phyloP scores from a whole-genome alignment of 2,888 invertebrate genomes.

The Eupithecia abbreviata region DNA sequence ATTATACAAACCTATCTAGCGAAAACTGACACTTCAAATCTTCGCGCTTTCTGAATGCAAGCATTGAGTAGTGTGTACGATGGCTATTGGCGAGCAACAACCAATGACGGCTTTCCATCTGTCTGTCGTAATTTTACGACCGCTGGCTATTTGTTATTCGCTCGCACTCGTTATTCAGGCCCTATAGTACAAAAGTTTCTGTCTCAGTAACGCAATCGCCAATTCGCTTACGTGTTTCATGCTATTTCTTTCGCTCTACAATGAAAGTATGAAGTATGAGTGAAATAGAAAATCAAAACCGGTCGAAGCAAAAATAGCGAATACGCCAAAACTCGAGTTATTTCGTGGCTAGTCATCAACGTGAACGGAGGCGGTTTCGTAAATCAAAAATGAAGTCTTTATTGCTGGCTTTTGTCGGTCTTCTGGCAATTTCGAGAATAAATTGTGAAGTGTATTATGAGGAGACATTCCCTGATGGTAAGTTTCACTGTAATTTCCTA shows the following conservation, averaged over 20 bases:
- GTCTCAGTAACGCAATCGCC: constrained; percentile 66
- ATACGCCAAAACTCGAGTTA: constrained; percentile 74
- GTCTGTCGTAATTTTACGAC: constrained; percentile 81
- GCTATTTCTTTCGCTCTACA: constrained; percentile 55
- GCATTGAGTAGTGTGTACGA: constrained; percentile 71
- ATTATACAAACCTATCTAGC: not conserved
- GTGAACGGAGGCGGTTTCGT: constrained; percentile 64
- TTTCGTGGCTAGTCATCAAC: constrained; percentile 80
- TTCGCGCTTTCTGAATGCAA: constrained; percentile 58
- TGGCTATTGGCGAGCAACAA: constrained; percentile 72
- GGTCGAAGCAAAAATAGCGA: constrained; percentile 73
- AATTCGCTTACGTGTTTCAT: constrained; percentile 58
- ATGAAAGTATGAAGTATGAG: constrained; percentile 50
- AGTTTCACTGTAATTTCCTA: constrained; percentile 66
- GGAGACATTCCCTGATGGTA: constrained; percentile 92
- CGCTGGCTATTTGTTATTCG: constrained; percentile 54
- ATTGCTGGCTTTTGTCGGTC: constrained; percentile 83
- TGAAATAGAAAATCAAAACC: constrained; percentile 55
- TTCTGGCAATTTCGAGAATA: constrained; percentile 84
- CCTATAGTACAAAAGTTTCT: constrained; percentile 46
- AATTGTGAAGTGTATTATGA: constrained; percentile 90
- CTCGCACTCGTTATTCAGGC: constrained; percentile 56
- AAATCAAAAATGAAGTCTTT: constrained; percentile 81
- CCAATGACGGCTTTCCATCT: constrained; percentile 89
- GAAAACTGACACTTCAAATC: constrained; percentile 49